Percentiles rank a stretch among this genome's conserved stretches.
These are phyloP conservation scores for Pseudolaguvia tuberculata DNA, from an alignment of 2,113 vertebrate genomes.

Conservation along the genomic window DNA sequence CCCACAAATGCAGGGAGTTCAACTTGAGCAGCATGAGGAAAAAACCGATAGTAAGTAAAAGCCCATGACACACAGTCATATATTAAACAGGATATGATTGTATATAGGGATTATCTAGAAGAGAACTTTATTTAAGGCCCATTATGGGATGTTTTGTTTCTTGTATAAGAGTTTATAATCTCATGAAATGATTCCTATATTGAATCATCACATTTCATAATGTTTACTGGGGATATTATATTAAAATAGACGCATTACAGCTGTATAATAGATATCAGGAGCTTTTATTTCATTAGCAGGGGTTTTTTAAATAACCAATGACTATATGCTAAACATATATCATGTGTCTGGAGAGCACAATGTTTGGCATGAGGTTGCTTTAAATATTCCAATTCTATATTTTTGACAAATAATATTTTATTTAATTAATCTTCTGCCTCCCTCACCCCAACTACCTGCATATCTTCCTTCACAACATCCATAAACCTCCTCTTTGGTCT, in stretches of 20 bases:
- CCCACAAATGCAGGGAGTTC: not conserved
- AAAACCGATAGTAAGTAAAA: conserved; percentile 40
- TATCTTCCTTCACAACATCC: too few relatives aligned
- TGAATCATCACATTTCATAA: not conserved
- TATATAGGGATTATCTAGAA: not conserved
- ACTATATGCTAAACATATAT: not conserved
- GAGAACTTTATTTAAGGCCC: not conserved
- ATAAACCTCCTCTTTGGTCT: too few relatives aligned
- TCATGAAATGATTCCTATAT: not conserved
- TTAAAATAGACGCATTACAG: not conserved
- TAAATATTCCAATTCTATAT: not conserved
- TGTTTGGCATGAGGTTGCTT: not conserved
- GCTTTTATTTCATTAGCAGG: not conserved
- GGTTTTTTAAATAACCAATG: not conserved
- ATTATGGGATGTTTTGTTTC: not conserved
- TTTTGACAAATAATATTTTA: not conserved
- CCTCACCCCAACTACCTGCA: too few relatives aligned
- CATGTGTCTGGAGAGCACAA: not conserved
- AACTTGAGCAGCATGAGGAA: conserved; percentile 36
- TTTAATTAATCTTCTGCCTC: too few relatives aligned
- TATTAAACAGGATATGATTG: not conserved
- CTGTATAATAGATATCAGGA: not conserved
- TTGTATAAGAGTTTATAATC: not conserved
- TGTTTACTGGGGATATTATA: not conserved
- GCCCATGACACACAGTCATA: not conserved